These are phyloP conservation scores for Amblyjoppa fuscipennis DNA, from an alignment of 2,888 invertebrate species.

Conservation along the genomic window DNA sequence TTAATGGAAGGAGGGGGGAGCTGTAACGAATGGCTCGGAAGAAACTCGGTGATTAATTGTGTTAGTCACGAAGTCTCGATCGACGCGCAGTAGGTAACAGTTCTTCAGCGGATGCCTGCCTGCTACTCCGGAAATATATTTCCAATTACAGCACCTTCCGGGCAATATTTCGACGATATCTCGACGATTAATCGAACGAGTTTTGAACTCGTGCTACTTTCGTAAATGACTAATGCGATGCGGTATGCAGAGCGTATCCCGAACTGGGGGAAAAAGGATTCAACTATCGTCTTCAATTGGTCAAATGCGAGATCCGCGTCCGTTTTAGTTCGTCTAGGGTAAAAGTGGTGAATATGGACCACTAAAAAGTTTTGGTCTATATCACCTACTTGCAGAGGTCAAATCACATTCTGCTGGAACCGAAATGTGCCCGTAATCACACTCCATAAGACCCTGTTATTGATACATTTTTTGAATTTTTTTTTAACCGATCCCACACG, in stretches of 20 bases:
- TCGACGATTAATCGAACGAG: neutral
- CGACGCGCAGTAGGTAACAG: conserved; percentile 14
- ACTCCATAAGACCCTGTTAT: no score
- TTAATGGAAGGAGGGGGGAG: conserved; percentile 10
- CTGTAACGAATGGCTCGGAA: conserved; percentile 21
- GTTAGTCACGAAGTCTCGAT: conserved; percentile 31
- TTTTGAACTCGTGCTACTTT: neutral
- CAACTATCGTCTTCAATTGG: neutral
- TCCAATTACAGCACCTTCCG: neutral
- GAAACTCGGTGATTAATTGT: conserved; percentile 22
- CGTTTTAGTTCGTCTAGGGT: no score
- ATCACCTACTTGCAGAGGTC: no score
- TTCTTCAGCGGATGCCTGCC: conserved; percentile 6
- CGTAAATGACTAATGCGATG: neutral
- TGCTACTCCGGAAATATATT: conserved; percentile 4
- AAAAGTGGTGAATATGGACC: no score
- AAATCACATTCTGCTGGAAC: no score
- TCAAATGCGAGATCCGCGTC: neutral
- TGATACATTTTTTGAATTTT: no score
- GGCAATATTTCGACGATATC: neutral
- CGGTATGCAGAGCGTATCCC: neutral
- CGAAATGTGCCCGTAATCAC: no score
- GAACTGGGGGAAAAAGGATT: neutral
- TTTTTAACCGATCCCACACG: no score
- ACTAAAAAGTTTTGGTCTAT: no score